Evolutionary conservation across 2,113 vertebrate genomes (phyloP), one percentile per base, ranked within the genome.

Genomic region (Todiramphus saurophagus): DNA sequence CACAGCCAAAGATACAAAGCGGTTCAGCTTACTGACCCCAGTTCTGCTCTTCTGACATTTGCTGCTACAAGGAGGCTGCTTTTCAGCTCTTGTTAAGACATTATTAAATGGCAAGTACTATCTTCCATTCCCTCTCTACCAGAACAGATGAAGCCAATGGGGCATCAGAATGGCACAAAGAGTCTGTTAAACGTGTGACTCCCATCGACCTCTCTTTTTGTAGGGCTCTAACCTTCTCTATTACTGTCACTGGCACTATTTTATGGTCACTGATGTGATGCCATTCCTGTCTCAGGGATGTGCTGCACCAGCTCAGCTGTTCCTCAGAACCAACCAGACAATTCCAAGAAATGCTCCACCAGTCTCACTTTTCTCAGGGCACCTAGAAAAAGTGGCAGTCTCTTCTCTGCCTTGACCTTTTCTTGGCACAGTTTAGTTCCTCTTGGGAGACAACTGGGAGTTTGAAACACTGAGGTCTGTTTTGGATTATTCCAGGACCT

Each of bases 21-120:
- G 3, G 86, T 56, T 87, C 76, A 89, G 64, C 80, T 60, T 78
- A 16, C 83, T 89, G 93, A 96, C 83, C 94, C 68, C 60, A 31
- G 56, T 68, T 41, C 14, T 93, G 94, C 74, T 89, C 94, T 72
- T 89, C 89, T 96, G 96, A 73, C 89, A 91, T 96, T 91, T 94
- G 66, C 87, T 91, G 87, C 74, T 84, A 60, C 2, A 27, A 67
- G 80, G 69, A 89, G 25, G 64, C 73, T 87, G 81, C 87, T 94
- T 87, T 83, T 84, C 92, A 86, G 88, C 59, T 81, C 76, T 43
- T 0, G 0, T 63, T 91, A 66, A 91, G 78, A 73, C 69, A 50
- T 55, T 48, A 77, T 74, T 94, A 85, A 91, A 78, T 75, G 44
- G 8, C 68, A 51, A 96, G 62, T 73, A 43, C 87, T 68, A 3